Evolutionary conservation across 2,797 vertebrate genomes (phyloP).

Genomic region (Mormyrops boulengeri): DNA sequence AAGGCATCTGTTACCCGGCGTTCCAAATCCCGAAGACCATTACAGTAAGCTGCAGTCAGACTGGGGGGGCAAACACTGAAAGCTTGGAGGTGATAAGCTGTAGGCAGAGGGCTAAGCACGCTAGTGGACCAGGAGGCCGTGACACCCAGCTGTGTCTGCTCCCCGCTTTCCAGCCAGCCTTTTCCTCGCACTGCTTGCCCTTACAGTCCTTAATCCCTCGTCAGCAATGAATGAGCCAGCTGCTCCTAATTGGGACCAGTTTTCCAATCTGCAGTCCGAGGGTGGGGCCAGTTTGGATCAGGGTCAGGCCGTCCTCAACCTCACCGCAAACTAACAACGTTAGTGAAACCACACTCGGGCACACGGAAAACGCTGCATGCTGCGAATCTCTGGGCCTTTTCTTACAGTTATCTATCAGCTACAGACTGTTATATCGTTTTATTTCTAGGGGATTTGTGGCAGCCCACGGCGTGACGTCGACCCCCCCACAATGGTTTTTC

Average conservation of each 20-base stretch:
- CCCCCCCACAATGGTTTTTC: neutral
- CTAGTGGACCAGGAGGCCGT: neutral
- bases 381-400: neutral
- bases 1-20: neutral
- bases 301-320: neutral
- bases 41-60: neutral
- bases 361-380: neutral
- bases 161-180: neutral
- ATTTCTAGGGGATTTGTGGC: neutral
- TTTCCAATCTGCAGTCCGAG: neutral
- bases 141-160: neutral
- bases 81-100: neutral
- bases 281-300: neutral
- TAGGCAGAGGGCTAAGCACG: neutral
- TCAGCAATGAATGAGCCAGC: neutral
- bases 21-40: neutral
- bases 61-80: neutral
- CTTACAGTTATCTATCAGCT: neutral
- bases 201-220: neutral
- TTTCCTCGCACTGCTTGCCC: neutral
- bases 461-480: neutral
- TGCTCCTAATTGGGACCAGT: neutral
- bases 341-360: neutral
- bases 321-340: neutral
- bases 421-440: neutral